Base-by-base conservation (phyloP, 2,113 vertebrate genomes). In the Garra rufa region DNA sequence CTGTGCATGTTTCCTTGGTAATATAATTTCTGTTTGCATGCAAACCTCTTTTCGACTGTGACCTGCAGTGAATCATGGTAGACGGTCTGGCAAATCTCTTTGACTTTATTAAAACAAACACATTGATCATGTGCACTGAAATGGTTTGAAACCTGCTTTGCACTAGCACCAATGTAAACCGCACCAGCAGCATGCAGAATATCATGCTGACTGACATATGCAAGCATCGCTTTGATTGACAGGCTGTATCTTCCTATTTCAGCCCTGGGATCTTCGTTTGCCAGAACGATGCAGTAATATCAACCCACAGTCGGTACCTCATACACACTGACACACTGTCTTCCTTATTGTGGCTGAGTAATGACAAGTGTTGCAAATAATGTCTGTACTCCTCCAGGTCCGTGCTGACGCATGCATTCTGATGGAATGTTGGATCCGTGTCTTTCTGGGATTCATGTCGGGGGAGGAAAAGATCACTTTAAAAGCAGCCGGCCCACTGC, bases 381-480 rank as follows among this genome's bases (percentile, higher is more conserved):
- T 9, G 13, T 61, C 55, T 79, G 34, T 6, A 44, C 75, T 41
- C 50, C 50, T 77, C 30, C 52, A 38, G 30, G 75, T 77, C 50
- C 46, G 14, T 63, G 57, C 41, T 79, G 57, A 79, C 9, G 15
- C 41, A 43, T 63, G 8, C 28, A 2, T 67, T 80, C 43, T 48
- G 28, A 80, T 28, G 78, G 78, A 80, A 48, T 67, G 59, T 19
- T 80, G 77, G 43, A 65, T 28, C 24, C 6, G 1, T 48, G 41
- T 80, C 55, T 19, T 63, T 46, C n/a, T 44, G 41, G 43, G 77
- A 67, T 80, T 65, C 30, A 15, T 2, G 15, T 15, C 3, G 46
- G 73, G 41, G 77, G 15, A 65, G 43, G 43, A 65, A 24, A 43
- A 80, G 59, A 48, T 80, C 77, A 46, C 77, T 57, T 77, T 15